These are phyloP conservation scores for Chymomyza amoena DNA, from an alignment of 2,888 invertebrate genomes.

Conservation along the genomic window DNA sequence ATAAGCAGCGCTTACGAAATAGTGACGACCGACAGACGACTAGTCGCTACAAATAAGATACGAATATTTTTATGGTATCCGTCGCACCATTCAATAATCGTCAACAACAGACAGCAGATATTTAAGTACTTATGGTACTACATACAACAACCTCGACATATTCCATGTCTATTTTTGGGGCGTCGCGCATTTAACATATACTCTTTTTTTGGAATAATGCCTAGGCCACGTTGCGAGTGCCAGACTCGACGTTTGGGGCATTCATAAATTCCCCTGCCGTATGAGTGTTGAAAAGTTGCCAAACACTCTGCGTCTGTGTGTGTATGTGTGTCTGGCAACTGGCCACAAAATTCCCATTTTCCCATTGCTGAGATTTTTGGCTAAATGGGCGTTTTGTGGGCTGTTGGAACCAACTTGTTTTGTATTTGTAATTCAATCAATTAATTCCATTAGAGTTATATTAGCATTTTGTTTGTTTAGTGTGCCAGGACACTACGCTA, in stretches of 20 bases:
- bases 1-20: conserved; percentile 68
- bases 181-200: conserved; percentile 59
- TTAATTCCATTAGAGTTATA: conserved; percentile 67
- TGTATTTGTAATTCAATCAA: conserved; percentile 65
- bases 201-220: conserved; percentile 68
- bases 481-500: not conserved
- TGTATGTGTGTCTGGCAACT: conserved; percentile 48
- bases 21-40: conserved; percentile 21
- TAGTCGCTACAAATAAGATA: not conserved
- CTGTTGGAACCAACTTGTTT: conserved; percentile 8
- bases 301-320: conserved; percentile 34
- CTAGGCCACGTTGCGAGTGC: conserved; percentile 31
- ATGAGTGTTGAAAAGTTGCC: conserved; percentile 60
- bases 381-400: not conserved
- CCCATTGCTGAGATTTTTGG: not conserved
- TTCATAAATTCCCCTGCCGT: conserved; percentile 55
- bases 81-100: conserved; percentile 61
- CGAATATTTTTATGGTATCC: not conserved
- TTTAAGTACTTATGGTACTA: no score
- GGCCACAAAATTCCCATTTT: conserved; percentile 15
- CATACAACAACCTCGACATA: conserved; percentile 38
- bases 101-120: conserved; percentile 51
- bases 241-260: conserved; percentile 38
- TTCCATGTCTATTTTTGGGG: conserved; percentile 65
- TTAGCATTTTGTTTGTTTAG: conserved; percentile 49